Evolutionary conservation across 2,113 vertebrate species (phyloP).

Genomic region (Dryoscopus gambensis): DNA sequence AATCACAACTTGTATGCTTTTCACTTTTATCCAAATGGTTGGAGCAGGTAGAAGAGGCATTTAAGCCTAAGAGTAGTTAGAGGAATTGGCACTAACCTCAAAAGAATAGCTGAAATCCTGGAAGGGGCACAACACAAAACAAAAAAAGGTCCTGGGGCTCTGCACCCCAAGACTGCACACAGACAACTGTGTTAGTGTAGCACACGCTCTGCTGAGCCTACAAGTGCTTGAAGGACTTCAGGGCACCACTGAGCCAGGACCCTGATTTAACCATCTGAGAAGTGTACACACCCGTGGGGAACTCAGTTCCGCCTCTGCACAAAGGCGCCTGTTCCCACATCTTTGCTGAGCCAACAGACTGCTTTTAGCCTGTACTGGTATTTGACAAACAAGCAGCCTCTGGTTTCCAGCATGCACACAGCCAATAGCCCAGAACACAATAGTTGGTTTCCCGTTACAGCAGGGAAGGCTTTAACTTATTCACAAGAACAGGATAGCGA

Average conservation of each 20-base stretch:
- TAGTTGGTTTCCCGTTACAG: conserved; percentile 53
- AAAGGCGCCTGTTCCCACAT: neutral
- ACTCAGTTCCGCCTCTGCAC: neutral
- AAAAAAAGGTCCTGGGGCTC: neutral
- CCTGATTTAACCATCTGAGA: neutral
- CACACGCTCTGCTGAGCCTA: neutral
- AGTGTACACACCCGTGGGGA: neutral
- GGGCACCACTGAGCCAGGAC: neutral
- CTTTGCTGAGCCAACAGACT: conserved; percentile 52
- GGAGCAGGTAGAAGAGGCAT: neutral
- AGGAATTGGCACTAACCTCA: neutral
- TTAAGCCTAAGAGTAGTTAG: neutral
- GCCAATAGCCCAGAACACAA: conserved; percentile 38
- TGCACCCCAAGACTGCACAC: neutral
- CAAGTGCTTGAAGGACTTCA: neutral
- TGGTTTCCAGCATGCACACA: neutral
- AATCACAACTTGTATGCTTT: neutral
- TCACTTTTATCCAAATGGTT: neutral
- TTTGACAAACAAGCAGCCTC: conserved; percentile 45
- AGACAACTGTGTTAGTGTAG: neutral
- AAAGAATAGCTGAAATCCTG: neutral
- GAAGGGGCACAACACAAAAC: neutral
- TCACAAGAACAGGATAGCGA: conserved; percentile 36
- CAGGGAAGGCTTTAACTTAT: conserved; percentile 58
- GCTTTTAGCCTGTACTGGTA: neutral